phyloP scores from a whole-genome alignment of 2,888 invertebrate species.

The Aricia artaxerxes region DNA sequence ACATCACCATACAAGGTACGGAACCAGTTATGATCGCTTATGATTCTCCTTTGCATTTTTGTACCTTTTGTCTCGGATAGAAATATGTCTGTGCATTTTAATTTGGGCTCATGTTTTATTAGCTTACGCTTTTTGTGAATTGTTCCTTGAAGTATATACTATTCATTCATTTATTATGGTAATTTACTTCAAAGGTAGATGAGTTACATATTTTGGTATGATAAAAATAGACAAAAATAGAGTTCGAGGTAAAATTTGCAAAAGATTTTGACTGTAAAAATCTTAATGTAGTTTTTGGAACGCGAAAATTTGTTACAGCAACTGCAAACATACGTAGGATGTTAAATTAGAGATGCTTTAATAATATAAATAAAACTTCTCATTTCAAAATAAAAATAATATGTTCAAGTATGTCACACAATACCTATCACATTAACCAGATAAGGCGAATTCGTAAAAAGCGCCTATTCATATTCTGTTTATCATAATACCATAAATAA shows the following conservation, averaged over 20 bases:
- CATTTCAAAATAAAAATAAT: constrained; percentile 7
- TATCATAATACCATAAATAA: constrained; percentile 40
- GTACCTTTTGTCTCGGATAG: constrained; percentile 70
- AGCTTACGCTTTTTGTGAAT: background rate
- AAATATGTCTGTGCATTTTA: constrained; percentile 73
- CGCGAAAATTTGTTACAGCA: no score
- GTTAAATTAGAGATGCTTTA: background rate
- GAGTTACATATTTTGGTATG: no score
- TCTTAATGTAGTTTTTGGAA: no score
- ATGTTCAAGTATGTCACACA: constrained; percentile 15
- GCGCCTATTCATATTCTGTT: constrained; percentile 41
- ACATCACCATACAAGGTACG: constrained; percentile 71
- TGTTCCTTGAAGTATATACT: background rate
- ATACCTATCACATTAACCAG: constrained; percentile 8
- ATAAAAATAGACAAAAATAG: no score
- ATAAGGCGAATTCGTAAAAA: constrained; percentile 40
- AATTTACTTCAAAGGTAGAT: no score
- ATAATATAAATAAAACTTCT: background rate
- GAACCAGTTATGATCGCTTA: constrained; percentile 75
- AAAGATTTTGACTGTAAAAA: no score
- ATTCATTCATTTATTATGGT: no score
- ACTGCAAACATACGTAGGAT: background rate
- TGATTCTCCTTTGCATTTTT: constrained; percentile 72
- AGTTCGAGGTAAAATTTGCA: no score
- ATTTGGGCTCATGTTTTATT: constrained; percentile 59